Evolutionary conservation across 2,888 invertebrate species (phyloP), one percentile per base, ranked within the genome.

Genomic region (Cremastinae sp.): DNA sequence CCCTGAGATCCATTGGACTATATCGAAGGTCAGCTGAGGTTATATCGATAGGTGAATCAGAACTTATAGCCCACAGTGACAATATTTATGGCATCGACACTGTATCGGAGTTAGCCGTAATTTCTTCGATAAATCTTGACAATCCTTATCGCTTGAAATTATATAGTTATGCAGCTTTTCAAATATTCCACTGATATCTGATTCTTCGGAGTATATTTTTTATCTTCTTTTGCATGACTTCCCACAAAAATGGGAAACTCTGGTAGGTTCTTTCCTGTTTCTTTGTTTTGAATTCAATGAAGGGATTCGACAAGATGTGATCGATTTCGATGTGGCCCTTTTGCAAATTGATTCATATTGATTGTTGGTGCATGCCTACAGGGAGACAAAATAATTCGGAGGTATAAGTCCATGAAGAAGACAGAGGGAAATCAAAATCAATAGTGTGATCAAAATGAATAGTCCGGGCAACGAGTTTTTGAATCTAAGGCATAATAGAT

Each of bases 401-500:
- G n/a, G 43, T 55, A 20, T 22, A 43, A 9, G 3, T 9, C n/a
- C 10, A n/a, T 35, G 22, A 10, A 16, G 12, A 8, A 10, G 14
- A 53, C 20, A 22, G 37, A 37, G 8, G 55, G 69, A 58, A 14
- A 7, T 9, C 41, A 18, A 12, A 16, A 22, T 18, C 28, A 28
- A 9, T 43, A 66, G 37, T 43, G n/a, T 22, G 53, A 61, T 22
- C 49, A 43, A 49, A 20, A 56, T 62, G 61, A 56, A 74, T 49
- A 28, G 69, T 58, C 58, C 68, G 62, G n/a, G n/a, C n/a, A n/a
- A n/a, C n/a, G n/a, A n/a, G n/a, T n/a, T n/a, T n/a, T 56, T 69
- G 64, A 64, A 74, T 69, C 64, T 62, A 58, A 58, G 5, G 62
- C 51, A 68, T 58, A 64, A 68, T 76, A 68, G 72, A 62, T 64